Evolutionary conservation across 2,888 invertebrate genomes (phyloP).

Genomic region (Sialis lutaria): DNA sequence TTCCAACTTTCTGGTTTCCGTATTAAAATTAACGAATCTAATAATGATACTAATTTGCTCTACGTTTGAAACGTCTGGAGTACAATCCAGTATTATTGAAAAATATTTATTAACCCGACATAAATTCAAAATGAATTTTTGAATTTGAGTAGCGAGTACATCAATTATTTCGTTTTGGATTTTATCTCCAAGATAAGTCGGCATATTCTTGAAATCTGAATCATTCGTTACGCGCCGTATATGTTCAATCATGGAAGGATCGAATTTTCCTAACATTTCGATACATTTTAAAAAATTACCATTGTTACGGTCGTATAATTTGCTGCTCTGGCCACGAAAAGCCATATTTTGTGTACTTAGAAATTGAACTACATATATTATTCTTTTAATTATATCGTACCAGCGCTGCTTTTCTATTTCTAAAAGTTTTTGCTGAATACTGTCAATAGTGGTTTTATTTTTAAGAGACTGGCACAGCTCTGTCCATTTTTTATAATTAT

Average conservation of each 20-base stretch:
- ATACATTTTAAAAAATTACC: slow-evolving; percentile 11
- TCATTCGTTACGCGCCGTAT: slow-evolving; percentile 1
- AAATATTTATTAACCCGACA: background rate
- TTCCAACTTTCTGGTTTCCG: background rate
- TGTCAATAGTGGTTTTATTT: slow-evolving; percentile 9
- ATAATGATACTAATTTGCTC: background rate
- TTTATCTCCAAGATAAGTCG: background rate
- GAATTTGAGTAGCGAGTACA: slow-evolving; percentile 10
- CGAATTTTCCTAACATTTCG: slow-evolving; percentile 11
- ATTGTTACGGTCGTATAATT: slow-evolving; percentile 9
- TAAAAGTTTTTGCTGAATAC: slow-evolving; percentile 7
- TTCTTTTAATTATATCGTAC: slow-evolving; percentile 10
- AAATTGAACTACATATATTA: slow-evolving; percentile 10
- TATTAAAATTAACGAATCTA: background rate
- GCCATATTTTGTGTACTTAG: slow-evolving; percentile 9
- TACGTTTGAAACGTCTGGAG: background rate
- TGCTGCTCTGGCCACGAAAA: slow-evolving; percentile 7
- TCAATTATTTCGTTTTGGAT: slow-evolving; percentile 10
- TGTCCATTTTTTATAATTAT: slow-evolving; percentile 7
- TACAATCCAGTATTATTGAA: background rate
- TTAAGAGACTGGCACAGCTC: slow-evolving; percentile 7
- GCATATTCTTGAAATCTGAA: background rate
- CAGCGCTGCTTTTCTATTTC: slow-evolving; percentile 10
- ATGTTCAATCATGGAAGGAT: slow-evolving; percentile 11
- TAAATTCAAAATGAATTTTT: slow-evolving; percentile 9